These are phyloP conservation scores for Tetramorium simillimum DNA, from an alignment of 1,140 invertebrate species.

Conservation along the genomic window DNA sequence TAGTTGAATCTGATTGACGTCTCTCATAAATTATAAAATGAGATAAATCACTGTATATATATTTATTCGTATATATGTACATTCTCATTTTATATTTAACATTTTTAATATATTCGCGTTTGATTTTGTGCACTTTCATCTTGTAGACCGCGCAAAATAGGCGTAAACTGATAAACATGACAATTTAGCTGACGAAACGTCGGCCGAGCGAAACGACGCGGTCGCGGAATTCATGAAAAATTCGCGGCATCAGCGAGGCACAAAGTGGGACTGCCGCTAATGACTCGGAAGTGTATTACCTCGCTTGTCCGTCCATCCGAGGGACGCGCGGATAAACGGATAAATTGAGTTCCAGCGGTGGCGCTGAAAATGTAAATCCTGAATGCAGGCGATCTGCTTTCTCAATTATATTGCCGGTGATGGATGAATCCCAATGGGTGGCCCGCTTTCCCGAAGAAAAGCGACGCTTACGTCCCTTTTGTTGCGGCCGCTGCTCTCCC, in stretches of 20 bases:
- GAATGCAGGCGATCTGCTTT: slow-evolving; percentile 53
- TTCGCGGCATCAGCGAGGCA: slow-evolving; percentile 1
- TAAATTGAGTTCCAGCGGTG: slow-evolving; percentile 45
- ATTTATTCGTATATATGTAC: background rate
- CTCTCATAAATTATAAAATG: too few species aligned
- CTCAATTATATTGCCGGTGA: slow-evolving; percentile 58
- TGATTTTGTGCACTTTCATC: background rate
- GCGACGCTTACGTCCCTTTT: slow-evolving; percentile 32
- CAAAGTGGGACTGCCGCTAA: slow-evolving; percentile 11
- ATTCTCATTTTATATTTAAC: background rate
- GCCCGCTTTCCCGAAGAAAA: slow-evolving; percentile 41
- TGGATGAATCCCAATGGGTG: slow-evolving; percentile 55
- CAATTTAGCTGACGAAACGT: slow-evolving; percentile 9
- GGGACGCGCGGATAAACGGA: slow-evolving; percentile 7
- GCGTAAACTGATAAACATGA: slow-evolving; percentile 19
- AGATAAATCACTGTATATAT: background rate
- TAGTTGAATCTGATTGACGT: too few species aligned
- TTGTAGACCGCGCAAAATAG: background rate
- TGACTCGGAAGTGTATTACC: slow-evolving; percentile 53
- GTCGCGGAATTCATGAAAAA: slow-evolving; percentile 39
- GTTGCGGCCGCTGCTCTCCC: background rate
- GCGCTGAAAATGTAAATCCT: slow-evolving; percentile 46
- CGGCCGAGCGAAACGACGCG: background rate
- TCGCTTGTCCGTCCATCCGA: slow-evolving; percentile 9
- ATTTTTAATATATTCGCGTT: background rate